Conservation (phyloP, 37 sponge, comb jelly and placozoan species). For the Beroe forskalii region DNA sequence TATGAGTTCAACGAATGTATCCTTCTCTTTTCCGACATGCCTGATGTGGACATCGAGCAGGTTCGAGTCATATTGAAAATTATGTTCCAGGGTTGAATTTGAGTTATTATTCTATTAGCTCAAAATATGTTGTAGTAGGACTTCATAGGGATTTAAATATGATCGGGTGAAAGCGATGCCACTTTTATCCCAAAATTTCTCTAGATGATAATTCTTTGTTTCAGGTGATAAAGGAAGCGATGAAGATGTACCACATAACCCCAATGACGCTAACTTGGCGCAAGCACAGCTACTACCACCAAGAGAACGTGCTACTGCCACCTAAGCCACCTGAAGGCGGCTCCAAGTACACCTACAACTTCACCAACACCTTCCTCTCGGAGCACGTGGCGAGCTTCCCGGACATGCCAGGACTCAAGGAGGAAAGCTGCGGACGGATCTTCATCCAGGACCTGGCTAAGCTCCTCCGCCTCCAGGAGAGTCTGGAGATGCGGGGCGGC, state of each 20-base stretch:
- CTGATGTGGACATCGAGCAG: slow-evolving; percentile 73
- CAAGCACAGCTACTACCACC: slow-evolving; percentile 39
- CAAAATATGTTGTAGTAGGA: too few species aligned
- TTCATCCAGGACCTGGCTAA: slow-evolving; percentile 53
- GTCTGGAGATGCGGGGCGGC: slow-evolving; percentile 29
- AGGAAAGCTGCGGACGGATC: slow-evolving; percentile 43
- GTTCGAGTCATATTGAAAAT: too few species aligned
- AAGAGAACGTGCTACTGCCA: slow-evolving; percentile 1
- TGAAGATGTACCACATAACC: slow-evolving; percentile 47
- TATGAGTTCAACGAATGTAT: slow-evolving; percentile 98
- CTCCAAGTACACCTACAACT: slow-evolving; percentile 48
- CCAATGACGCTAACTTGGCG: slow-evolving; percentile 37
- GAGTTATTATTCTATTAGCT: too few species aligned
- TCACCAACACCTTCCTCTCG: not conserved
- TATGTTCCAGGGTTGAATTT: too few species aligned
- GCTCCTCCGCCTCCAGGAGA: slow-evolving; percentile 6
- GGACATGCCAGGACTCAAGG: slow-evolving; percentile 1
- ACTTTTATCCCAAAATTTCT: too few species aligned
- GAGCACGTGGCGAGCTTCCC: slow-evolving; percentile 57
- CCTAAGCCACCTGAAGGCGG: slow-evolving; percentile 34
- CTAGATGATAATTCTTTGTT: too few species aligned
- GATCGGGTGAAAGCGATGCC: too few species aligned
- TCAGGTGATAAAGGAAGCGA: slow-evolving; percentile 21
- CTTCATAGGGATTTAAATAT: too few species aligned
- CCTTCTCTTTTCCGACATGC: slow-evolving; percentile 96